Evolutionary conservation across 2,797 vertebrate genomes (phyloP), one percentile per base, ranked within the genome.

Genomic region (Nyctalus aviator): DNA sequence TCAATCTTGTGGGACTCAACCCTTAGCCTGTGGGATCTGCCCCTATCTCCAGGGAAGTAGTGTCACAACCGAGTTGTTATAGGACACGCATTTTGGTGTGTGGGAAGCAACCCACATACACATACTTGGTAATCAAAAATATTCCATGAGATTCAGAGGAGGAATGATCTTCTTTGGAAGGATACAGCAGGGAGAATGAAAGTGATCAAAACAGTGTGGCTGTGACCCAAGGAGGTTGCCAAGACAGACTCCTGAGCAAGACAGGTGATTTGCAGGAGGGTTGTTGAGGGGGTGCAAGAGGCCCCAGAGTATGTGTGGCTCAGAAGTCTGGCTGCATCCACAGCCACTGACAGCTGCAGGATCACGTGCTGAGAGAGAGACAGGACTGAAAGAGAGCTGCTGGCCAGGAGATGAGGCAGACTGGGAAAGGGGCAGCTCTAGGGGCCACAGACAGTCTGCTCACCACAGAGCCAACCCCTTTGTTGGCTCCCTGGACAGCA

Each of bases 401-500:
- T 0, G 5, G 64, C 50, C 13, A 73, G 50, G 18, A 53, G 41
- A 14, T 0, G 57, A 84, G 2, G 0, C 9, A 64, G 30, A 6
- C 41, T 8, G 18, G 14, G 37, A 81, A 37, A 18, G 62, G 5
- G 53, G 66, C 2, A 17, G 32, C n/a, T 83, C 72, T 21, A 1
- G 15, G n/a, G 25, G 25, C 23, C 0, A 1, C 15, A 18, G 30
- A 57, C 18, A 72, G 69, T 59, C 66, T 88, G 35, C 7, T 35
- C 37, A 44, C 3, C 37, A 84, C 14, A 57, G 37, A 68, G 11
- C 57, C 18, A 27, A 21, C 35, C 21, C 44, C 20, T 44, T 84
- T n/a, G 35, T 3, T 13, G 13, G 44, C 41, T 89, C 37, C n/a
- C 11, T 44, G 59, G 21, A 76, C 17, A 84, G 53, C 27, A 59